Evolutionary conservation across 2,888 invertebrate genomes (phyloP), one percentile per base, ranked within the genome.

Genomic region (Meghimatium bilineatum): DNA sequence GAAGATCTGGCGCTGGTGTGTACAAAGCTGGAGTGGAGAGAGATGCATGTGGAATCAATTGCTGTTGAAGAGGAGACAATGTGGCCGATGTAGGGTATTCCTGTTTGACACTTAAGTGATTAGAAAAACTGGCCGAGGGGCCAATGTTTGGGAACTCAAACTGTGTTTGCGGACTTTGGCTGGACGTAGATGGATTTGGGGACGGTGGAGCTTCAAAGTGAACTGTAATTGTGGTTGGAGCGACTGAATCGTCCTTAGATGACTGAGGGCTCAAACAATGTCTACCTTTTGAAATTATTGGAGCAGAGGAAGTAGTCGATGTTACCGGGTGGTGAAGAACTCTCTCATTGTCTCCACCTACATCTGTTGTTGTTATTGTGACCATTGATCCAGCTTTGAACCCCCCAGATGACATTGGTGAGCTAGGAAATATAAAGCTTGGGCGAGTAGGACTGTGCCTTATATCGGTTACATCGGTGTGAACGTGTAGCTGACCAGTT

Each of bases 121-220:
- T 85, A 34, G 83, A 76, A 78, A 85, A 84, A 29, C 52, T 81
- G 52, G 82, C 71, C 14, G 86, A 86, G 1, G 84, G 81, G 17
- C 85, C 85, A 5, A 88, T 87, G n/a, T 86, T 85, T 23, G 90
- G 90, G 83, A 90, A 91, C 52, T 92, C 91, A 84, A 91, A 91
- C 17, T 88, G 86, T 26, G 82, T 80, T 66, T 90, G 90, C 1
- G 91, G 91, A 80, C 91, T 91, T 79, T 90, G 90, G 84, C 89
- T 91, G 34, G 90, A 90, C 77, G 90, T 91, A 34, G 91, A 92
- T 23, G 89, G 87, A 71, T 87, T 86, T 0, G 91, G 91, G 8
- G 91, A 92, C n/a, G 91, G 89, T 0, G 93, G 92, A 5, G 92
- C 91, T 71, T 92, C 93, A 86, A 93, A 93, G 85, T 92, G 92